Percentiles rank a stretch among this genome's conserved stretches.
Conservation (phyloP, 1,140 invertebrate species). For the Drosophila auraria region DNA sequence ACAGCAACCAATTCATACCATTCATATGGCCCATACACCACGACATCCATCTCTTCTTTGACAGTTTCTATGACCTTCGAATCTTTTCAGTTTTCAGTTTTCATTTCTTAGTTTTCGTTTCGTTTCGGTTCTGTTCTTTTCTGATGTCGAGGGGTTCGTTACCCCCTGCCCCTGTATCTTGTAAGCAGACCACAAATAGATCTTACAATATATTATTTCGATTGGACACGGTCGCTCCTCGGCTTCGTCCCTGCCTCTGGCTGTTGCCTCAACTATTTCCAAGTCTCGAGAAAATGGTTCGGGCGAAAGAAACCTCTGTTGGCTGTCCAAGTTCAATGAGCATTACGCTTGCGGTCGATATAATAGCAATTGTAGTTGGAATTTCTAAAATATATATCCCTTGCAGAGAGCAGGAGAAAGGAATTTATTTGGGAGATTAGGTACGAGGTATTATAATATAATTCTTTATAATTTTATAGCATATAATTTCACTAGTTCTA, state of each 20-base stretch:
- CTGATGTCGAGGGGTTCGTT: slow-evolving; percentile 21
- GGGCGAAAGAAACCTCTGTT: slow-evolving; percentile 16
- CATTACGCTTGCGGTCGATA: slow-evolving; percentile 12
- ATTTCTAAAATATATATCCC: not conserved
- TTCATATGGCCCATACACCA: slow-evolving; percentile 38
- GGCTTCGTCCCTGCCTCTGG: not conserved
- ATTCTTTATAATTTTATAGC: too few relatives aligned
- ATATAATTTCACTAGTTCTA: too few relatives aligned
- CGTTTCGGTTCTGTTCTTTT: slow-evolving; percentile 23
- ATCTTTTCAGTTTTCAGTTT: slow-evolving; percentile 33
- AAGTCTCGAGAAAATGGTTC: slow-evolving; percentile 26
- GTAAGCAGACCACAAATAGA: slow-evolving; percentile 61
- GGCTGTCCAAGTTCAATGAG: slow-evolving; percentile 48
- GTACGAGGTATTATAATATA: too few relatives aligned
- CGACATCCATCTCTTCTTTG: slow-evolving; percentile 49
- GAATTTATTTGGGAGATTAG: not conserved
- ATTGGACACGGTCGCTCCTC: slow-evolving; percentile 52
- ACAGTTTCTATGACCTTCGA: slow-evolving; percentile 64
- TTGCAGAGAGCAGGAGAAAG: not conserved
- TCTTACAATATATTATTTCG: slow-evolving; percentile 59
- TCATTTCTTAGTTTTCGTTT: not conserved
- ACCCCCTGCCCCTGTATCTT: slow-evolving; percentile 21
- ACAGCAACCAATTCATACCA: slow-evolving; percentile 52
- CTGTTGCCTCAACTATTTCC: slow-evolving; percentile 18
- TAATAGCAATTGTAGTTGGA: slow-evolving; percentile 15